Percentiles rank a stretch among this genome's conserved stretches.
These are phyloP conservation scores for Drosophila paranaensis DNA, from an alignment of 2,888 invertebrate species.

Conservation along the genomic window DNA sequence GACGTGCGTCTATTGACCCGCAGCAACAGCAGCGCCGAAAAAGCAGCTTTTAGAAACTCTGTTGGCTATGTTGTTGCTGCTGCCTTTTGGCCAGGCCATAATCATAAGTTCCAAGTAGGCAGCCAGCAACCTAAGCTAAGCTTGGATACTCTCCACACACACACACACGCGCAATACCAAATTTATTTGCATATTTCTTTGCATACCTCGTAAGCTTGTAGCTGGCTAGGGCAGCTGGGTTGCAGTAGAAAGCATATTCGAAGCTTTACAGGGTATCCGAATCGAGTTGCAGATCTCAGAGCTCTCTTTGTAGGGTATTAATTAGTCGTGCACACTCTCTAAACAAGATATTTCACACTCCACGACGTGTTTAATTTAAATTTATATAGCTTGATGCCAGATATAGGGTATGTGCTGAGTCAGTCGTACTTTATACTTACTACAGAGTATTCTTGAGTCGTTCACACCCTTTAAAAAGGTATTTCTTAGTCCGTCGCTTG, in stretches of 20 bases:
- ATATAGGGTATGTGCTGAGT: too few relatives aligned
- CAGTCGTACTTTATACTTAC: too few relatives aligned
- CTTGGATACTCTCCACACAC: slow-evolving; percentile 24
- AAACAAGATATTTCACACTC: too few relatives aligned
- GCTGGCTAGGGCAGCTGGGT: not conserved
- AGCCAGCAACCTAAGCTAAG: slow-evolving; percentile 37
- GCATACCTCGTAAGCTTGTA: slow-evolving; percentile 4
- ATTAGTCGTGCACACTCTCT: too few relatives aligned
- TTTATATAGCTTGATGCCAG: too few relatives aligned
- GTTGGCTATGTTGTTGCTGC: slow-evolving; percentile 3
- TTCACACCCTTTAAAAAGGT: too few relatives aligned
- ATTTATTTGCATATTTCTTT: slow-evolving; percentile 64
- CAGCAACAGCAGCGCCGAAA: slow-evolving; percentile 25
- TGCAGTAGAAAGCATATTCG: not conserved
- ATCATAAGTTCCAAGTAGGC: slow-evolving; percentile 53
- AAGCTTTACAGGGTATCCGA: not conserved
- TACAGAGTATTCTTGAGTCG: too few relatives aligned
- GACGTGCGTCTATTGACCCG: slow-evolving; percentile 69
- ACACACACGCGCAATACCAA: slow-evolving; percentile 27
- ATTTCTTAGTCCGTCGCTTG: too few relatives aligned
- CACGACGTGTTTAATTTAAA: too few relatives aligned
- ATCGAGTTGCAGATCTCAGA: too few relatives aligned
- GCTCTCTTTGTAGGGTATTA: not conserved
- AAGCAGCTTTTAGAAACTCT: slow-evolving; percentile 69
- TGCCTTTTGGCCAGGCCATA: slow-evolving; percentile 53